phyloP scores from a whole-genome alignment of 2,113 vertebrate genomes.

The Porphyrio hochstetteri region DNA sequence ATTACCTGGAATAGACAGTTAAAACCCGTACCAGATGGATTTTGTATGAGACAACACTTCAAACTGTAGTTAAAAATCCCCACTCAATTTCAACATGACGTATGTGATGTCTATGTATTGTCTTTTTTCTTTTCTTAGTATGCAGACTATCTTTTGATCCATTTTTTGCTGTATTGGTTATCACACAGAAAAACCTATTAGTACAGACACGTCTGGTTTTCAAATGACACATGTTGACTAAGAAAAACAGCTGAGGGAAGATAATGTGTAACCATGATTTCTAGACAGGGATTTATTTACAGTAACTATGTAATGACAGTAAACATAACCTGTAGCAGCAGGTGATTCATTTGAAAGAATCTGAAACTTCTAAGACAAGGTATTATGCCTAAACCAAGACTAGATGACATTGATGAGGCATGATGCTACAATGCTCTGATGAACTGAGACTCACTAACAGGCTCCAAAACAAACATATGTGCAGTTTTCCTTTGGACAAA shows the following conservation, averaged over 20 bases:
- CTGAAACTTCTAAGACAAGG: neutral
- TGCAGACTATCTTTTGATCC: neutral
- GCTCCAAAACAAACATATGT: neutral
- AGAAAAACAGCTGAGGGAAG: neutral
- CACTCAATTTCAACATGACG: neutral
- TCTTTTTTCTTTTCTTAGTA: neutral
- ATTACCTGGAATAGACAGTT: conserved; percentile 9
- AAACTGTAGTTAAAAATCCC: conserved; percentile 6
- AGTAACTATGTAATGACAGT: neutral
- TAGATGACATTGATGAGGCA: neutral
- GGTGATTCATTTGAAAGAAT: neutral
- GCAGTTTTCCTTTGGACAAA: neutral
- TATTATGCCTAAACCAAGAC: neutral
- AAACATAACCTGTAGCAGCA: neutral
- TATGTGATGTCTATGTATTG: neutral
- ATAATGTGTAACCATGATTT: neutral
- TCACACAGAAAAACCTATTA: neutral
- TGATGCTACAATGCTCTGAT: neutral
- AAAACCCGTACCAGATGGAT: neutral
- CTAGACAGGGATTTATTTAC: neutral
- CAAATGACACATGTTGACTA: neutral
- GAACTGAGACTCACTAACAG: neutral
- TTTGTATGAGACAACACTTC: neutral
- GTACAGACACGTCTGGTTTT: neutral
- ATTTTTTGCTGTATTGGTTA: neutral